Conservation (phyloP, 2,888 invertebrate genomes). For the Acanthoscelides obtectus region DNA sequence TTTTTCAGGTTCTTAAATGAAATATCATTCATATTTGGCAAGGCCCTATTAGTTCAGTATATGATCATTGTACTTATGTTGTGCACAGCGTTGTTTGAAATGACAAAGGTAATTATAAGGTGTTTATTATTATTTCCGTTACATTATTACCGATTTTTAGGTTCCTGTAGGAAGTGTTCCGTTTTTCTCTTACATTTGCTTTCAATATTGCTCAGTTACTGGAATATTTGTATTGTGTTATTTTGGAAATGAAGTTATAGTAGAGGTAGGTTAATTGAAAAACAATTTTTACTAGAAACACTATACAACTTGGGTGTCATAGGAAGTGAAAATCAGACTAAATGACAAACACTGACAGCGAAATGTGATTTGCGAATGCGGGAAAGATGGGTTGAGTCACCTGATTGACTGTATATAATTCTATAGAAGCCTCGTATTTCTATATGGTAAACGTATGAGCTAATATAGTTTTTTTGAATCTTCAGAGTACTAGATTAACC, state of each 20-base stretch:
- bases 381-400: too few relatives aligned
- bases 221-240: conserved; percentile 9
- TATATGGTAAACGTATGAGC: too few relatives aligned
- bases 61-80: conserved; percentile 9
- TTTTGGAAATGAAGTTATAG: conserved; percentile 4
- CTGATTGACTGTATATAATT: too few relatives aligned
- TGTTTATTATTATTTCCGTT: not conserved
- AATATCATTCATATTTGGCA: conserved; percentile 8
- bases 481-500: conserved; percentile 2
- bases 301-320: too few relatives aligned
- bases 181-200: conserved; percentile 1
- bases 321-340: too few relatives aligned
- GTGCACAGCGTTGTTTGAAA: conserved; percentile 13
- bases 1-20: conserved; percentile 8
- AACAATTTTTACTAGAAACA: too few relatives aligned
- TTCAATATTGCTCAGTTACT: not conserved
- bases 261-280: conserved; percentile 3
- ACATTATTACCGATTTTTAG: too few relatives aligned
- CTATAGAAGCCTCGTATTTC: too few relatives aligned
- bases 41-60: conserved; percentile 8
- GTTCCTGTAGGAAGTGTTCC: not conserved
- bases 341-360: too few relatives aligned
- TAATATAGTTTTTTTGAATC: conserved; percentile 1
- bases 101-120: conserved; percentile 7
- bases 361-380: too few relatives aligned